phyloP scores from a whole-genome alignment of 1,140 invertebrate species.

The Cotesia vestalis region DNA sequence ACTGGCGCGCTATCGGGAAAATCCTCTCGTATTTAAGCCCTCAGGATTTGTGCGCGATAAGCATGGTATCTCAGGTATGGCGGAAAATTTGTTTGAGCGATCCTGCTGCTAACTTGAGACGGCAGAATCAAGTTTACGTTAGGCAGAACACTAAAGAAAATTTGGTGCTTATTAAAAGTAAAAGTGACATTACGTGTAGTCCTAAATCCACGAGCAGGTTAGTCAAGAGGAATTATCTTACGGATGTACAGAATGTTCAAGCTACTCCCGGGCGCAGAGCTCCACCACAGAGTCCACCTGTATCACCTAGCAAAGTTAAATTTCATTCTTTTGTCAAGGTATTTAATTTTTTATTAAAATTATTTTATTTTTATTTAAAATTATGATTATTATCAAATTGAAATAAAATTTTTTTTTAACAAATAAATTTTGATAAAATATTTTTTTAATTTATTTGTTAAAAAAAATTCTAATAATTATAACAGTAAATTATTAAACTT shows the following conservation, averaged over 20 bases:
- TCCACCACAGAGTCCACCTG: slow-evolving; percentile 57
- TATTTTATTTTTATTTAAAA: too few relatives aligned
- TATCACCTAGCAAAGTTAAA: slow-evolving; percentile 63
- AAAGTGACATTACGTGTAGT: background rate
- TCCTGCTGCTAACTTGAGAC: slow-evolving; percentile 49
- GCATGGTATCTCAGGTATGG: slow-evolving; percentile 60
- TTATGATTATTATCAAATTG: too few relatives aligned
- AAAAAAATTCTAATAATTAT: too few relatives aligned
- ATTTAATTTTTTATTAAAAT: slow-evolving; percentile 29
- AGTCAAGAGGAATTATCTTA: slow-evolving; percentile 51
- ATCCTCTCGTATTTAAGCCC: slow-evolving; percentile 53
- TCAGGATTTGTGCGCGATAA: slow-evolving; percentile 57
- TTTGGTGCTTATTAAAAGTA: slow-evolving; percentile 49
- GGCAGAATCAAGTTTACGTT: slow-evolving; percentile 50
- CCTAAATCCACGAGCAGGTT: slow-evolving; percentile 50
- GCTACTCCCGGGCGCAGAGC: background rate
- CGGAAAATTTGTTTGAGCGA: slow-evolving; percentile 53
- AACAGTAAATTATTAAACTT: too few relatives aligned
- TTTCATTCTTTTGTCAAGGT: slow-evolving; percentile 65
- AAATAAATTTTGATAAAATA: too few relatives aligned
- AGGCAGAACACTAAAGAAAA: slow-evolving; percentile 61
- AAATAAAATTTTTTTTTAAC: too few relatives aligned
- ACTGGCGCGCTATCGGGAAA: slow-evolving; percentile 54
- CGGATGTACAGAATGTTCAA: slow-evolving; percentile 56
- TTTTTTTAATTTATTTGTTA: too few relatives aligned